Evolutionary conservation across 2,113 vertebrate species (phyloP).

Genomic region (Mohoua ochrocephala): DNA sequence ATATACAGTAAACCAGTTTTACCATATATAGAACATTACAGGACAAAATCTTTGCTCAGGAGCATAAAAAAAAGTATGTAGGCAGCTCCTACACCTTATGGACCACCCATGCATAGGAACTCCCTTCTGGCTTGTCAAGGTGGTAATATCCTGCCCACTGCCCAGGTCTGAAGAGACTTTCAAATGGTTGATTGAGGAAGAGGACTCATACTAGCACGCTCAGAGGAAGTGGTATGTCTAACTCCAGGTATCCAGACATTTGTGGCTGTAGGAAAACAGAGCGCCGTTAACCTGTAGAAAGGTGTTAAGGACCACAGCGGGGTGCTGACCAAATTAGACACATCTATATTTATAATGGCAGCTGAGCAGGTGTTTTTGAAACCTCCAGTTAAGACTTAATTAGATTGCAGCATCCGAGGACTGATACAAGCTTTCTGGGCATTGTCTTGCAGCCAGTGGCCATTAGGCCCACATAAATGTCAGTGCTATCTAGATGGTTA

Average conservation of each 20-base stretch:
- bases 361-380: background rate
- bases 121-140: background rate
- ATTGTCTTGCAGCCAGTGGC: background rate
- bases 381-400: background rate
- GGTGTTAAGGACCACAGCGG: background rate
- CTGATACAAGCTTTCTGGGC: background rate
- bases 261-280: background rate
- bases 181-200: background rate
- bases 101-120: background rate
- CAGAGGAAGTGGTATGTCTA: background rate
- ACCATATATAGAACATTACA: background rate
- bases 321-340: background rate
- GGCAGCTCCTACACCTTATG: background rate
- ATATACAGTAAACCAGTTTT: background rate
- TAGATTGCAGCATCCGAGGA: background rate
- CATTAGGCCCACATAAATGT: background rate
- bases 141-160: background rate
- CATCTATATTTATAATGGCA: background rate
- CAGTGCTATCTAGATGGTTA: background rate
- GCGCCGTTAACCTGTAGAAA: rapidly evolving
- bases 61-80: background rate
- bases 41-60: background rate
- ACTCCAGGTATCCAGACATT: background rate
- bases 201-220: background rate
- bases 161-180: background rate